Base-by-base conservation (phyloP, 1,140 invertebrate species). In the Dendrolimus kikuchii region DNA sequence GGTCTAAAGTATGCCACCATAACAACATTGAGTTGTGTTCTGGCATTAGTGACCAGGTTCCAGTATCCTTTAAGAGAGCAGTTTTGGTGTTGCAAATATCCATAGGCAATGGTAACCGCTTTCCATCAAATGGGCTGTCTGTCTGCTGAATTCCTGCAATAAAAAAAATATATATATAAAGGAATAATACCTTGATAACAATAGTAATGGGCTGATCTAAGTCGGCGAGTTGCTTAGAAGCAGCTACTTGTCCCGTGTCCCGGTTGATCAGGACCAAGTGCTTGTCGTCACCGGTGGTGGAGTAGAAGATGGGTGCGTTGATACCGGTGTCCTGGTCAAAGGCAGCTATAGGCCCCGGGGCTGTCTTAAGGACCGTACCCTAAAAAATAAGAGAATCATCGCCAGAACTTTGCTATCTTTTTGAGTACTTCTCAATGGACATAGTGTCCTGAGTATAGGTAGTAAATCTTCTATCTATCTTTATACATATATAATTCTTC, bases 251-350 rank as follows among this genome's bases (percentile, higher is more conserved):
- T 5, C 83, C 89, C 6, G 81, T 78, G 60, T 89, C 85, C 48
- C 79, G 62, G 57, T 88, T 73, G 40, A 90, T 79, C 7, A 62
- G 64, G 49, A 90, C 74, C 41, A 82, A 68, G 3, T 72, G 64
- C 2, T 89, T 91, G 49, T 89, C 90, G 49, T 91, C 88, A 5
- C 90, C 88, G 63, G 94, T 92, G 10, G 90, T 82, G 36, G 86
- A 84, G 77, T 94, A 96, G 60, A 89, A 89, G 10, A 96, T 89
- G 4, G 92, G 90, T 4, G 94, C 92, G 69, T 92, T 92, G 51
- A 96, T 95, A 4, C 94, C 95, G 9, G 89, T 66, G 69, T 96
- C 95, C 74, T 95, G 93, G 84, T 96, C 95, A n/a, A 89, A 79
- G 3, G 95, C 95, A 55, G 90, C 82, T 39, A 96, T 91, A 10